Percentiles rank a stretch among this genome's conserved stretches.
phyloP scores from a whole-genome alignment of 2,797 vertebrate species.

The Hypotaenidia okinawae region DNA sequence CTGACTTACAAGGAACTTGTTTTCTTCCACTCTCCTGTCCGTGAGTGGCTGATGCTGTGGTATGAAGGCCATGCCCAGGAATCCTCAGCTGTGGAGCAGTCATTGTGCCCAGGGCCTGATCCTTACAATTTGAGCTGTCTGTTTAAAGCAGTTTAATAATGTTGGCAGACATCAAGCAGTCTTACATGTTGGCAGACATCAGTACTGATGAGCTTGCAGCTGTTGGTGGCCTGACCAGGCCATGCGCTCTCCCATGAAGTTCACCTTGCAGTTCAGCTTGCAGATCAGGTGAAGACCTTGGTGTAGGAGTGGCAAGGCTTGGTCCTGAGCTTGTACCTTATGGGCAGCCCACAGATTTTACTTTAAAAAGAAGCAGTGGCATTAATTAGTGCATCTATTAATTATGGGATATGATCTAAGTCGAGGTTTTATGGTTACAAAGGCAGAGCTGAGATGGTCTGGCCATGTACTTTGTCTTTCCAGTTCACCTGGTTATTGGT shows the following conservation, averaged over 20 bases:
- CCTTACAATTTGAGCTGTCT: not conserved
- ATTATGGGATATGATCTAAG: not conserved
- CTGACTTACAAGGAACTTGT: not conserved
- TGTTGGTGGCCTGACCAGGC: not conserved
- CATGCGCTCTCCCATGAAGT: accelerated
- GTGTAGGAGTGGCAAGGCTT: not conserved
- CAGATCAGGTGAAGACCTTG: not conserved
- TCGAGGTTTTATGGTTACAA: not conserved
- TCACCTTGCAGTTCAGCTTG: not conserved
- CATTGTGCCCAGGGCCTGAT: not conserved
- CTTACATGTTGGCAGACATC: not conserved
- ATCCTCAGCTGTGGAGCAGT: not conserved
- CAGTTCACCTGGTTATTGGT: not conserved
- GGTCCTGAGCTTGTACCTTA: not conserved
- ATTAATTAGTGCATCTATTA: not conserved
- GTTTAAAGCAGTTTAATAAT: not conserved
- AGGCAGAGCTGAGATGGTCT: not conserved
- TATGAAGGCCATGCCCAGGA: not conserved
- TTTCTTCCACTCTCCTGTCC: not conserved
- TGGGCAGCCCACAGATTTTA: not conserved
- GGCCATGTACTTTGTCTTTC: not conserved
- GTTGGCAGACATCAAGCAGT: not conserved
- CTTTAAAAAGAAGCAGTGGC: not conserved
- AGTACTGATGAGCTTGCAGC: not conserved
- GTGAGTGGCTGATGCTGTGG: not conserved